Evolutionary conservation across 2,113 vertebrate species (phyloP).

Genomic region (Odobenus rosmarus): DNA sequence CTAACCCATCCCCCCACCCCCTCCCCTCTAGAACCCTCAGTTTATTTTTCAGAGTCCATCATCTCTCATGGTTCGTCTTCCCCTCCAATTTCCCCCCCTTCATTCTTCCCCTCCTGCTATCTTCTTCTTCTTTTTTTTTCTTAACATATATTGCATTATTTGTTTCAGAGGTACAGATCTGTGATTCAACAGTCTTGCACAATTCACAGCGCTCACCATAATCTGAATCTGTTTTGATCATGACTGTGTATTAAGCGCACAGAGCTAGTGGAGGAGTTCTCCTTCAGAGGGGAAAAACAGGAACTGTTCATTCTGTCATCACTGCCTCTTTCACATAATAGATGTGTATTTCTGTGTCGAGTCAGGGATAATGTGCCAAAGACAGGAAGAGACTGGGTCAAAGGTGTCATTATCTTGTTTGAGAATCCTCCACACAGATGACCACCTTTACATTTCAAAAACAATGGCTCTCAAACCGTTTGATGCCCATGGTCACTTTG

Average conservation of each 20-base stretch:
- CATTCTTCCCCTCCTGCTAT: too few relatives aligned
- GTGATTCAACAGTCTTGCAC: too few relatives aligned
- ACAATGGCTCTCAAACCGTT: constrained; percentile 2
- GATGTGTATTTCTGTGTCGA: background rate
- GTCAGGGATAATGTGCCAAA: background rate
- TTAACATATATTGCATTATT: too few relatives aligned
- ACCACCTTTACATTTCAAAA: background rate
- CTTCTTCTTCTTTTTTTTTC: too few relatives aligned
- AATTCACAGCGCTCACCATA: too few relatives aligned
- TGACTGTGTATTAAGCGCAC: accelerated
- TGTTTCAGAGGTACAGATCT: too few relatives aligned
- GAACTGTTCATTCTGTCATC: constrained; percentile 63
- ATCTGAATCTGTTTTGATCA: background rate
- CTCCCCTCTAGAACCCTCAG: too few relatives aligned
- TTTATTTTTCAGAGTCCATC: too few relatives aligned
- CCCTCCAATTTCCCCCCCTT: too few relatives aligned
- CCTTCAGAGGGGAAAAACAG: constrained; percentile 63
- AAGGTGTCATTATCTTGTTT: background rate
- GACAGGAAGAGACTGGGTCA: constrained; percentile 13
- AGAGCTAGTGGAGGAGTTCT: constrained; percentile 46
- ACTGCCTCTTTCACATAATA: background rate
- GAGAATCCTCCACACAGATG: background rate
- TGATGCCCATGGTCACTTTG: background rate
- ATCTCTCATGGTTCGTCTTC: too few relatives aligned
- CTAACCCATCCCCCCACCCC: too few relatives aligned